phyloP scores from a whole-genome alignment of 2,113 vertebrate genomes.

The Rhinogobius similis region DNA sequence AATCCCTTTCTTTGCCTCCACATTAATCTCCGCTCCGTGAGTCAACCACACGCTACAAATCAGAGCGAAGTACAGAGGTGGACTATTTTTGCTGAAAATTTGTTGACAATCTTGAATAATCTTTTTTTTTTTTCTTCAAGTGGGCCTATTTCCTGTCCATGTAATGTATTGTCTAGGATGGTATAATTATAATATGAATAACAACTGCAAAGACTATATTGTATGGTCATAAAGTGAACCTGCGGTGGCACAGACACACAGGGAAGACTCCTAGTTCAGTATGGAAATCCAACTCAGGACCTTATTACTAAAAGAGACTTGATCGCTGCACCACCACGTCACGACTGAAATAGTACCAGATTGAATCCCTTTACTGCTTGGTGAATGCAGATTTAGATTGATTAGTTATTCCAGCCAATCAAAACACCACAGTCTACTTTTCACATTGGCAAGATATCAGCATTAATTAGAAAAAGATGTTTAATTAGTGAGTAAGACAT shows the following conservation, averaged over 20 bases:
- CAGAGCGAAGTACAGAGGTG: slow-evolving; percentile 5
- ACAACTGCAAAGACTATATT: not conserved
- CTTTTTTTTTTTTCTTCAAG: not conserved
- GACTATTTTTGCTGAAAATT: not conserved
- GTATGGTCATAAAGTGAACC: not conserved
- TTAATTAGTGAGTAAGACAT: not conserved
- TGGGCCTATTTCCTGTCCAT: not conserved
- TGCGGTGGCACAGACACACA: not conserved
- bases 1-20: slow-evolving; percentile 37
- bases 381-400: not conserved
- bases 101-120: not conserved
- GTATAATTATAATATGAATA: not conserved
- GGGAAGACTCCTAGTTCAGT: too few relatives aligned
- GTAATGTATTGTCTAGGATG: not conserved
- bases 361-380: not conserved
- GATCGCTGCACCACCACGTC: too few relatives aligned
- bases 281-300: too few relatives aligned
- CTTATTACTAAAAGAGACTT: too few relatives aligned
- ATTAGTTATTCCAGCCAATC: not conserved
- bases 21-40: slow-evolving; percentile 22
- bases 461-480: not conserved
- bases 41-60: slow-evolving; percentile 23
- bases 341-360: not conserved
- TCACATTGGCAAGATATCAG: not conserved
- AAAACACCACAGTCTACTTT: not conserved